Evolutionary conservation across 2,888 invertebrate species (phyloP).

Genomic region (Melinaea menophilus): DNA sequence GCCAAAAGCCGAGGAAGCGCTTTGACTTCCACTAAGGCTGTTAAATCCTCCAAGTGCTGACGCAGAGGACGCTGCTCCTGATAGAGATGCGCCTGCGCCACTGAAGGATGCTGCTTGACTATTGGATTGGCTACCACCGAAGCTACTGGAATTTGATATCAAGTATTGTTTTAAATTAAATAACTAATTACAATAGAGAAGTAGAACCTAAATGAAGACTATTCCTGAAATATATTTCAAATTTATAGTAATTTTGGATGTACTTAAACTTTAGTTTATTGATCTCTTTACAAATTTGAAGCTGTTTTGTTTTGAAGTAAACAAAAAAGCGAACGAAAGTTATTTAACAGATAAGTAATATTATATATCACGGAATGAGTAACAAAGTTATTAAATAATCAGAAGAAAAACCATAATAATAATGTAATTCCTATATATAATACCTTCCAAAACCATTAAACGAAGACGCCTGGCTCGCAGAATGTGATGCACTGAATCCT

Average conservation of each 20-base stretch:
- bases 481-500: slow-evolving; percentile 72
- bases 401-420: no score
- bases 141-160: slow-evolving; percentile 49
- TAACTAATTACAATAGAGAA: not conserved
- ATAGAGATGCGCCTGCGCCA: slow-evolving; percentile 48
- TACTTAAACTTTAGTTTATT: no score
- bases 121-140: slow-evolving; percentile 71
- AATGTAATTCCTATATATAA: no score
- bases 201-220: no score
- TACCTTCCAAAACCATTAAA: slow-evolving; percentile 71
- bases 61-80: slow-evolving; percentile 59
- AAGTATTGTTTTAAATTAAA: not conserved
- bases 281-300: no score
- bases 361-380: no score
- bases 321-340: no score
- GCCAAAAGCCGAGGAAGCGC: slow-evolving; percentile 66
- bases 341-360: no score
- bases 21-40: slow-evolving; percentile 54
- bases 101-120: slow-evolving; percentile 70
- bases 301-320: no score
- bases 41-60: slow-evolving; percentile 50
- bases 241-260: no score
- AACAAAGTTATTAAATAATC: no score
- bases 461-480: slow-evolving; percentile 70
- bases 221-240: no score